Conservation (phyloP, 2,113 vertebrate species). For the Psophia crepitans region DNA sequence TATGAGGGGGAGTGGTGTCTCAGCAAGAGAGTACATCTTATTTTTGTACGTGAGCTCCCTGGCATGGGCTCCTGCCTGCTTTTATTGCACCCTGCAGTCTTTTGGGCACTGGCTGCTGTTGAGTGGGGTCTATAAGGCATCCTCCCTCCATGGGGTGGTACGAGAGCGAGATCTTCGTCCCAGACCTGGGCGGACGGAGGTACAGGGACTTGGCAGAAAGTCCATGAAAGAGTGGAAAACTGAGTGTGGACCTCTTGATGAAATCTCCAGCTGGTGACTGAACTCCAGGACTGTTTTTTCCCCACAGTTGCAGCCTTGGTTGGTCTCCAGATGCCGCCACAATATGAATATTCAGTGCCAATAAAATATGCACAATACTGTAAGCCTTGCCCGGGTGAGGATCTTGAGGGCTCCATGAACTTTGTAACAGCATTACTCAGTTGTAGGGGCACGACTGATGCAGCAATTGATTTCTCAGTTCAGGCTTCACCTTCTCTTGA, state of each 20-base stretch:
- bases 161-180: background rate
- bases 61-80: background rate
- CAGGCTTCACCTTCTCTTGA: constrained; percentile 28
- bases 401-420: constrained; percentile 16
- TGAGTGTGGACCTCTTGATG: background rate
- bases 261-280: background rate
- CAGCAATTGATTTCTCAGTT: constrained; percentile 57
- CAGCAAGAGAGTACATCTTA: background rate
- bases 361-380: background rate
- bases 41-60: background rate
- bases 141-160: fast-evolving
- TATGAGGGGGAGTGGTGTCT: background rate
- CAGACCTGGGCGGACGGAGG: background rate
- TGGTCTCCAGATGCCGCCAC: background rate
- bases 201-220: background rate
- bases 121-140: background rate
- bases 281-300: background rate
- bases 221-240: background rate
- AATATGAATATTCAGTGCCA: constrained; percentile 10
- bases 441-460: background rate
- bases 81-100: background rate
- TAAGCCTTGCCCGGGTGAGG: background rate
- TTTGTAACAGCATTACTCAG: constrained; percentile 15
- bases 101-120: background rate
- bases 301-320: background rate